phyloP scores from a whole-genome alignment of 2,113 vertebrate genomes.

The Seriola rivoliana region DNA sequence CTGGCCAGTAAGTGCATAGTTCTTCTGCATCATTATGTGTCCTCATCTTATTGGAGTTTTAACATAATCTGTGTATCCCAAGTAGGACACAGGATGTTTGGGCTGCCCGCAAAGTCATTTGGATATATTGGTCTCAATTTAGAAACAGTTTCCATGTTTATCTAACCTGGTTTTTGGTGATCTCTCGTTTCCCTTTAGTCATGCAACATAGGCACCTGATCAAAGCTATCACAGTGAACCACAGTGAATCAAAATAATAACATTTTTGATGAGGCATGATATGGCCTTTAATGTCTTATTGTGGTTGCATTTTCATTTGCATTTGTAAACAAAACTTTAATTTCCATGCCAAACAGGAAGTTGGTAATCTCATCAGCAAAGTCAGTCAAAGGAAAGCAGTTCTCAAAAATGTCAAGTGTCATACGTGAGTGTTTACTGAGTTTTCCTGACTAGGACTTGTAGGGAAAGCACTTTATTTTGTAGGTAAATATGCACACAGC shows the following conservation, averaged over 20 bases:
- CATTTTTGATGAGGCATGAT: not conserved
- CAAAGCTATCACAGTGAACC: not conserved
- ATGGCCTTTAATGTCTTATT: not conserved
- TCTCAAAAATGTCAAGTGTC: not conserved
- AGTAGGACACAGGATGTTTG: slow-evolving; percentile 33
- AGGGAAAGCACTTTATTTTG: not conserved
- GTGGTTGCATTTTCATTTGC: not conserved
- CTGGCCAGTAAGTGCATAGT: not conserved
- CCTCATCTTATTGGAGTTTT: not conserved
- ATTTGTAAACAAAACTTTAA: not conserved
- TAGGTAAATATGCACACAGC: slow-evolving; percentile 2
- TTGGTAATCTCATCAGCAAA: slow-evolving; percentile 15
- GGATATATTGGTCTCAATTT: slow-evolving; percentile 15
- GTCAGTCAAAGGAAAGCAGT: slow-evolving; percentile 15
- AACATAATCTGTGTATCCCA: not conserved
- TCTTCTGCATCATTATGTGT: not conserved
- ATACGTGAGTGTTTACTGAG: slow-evolving; percentile 1
- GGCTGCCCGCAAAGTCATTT: not conserved
- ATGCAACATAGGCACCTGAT: not conserved
- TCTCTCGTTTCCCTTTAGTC: slow-evolving; percentile 4
- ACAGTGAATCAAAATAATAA: not conserved
- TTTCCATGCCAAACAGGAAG: slow-evolving; percentile 4
- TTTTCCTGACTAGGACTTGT: not conserved
- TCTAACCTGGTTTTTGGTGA: slow-evolving; percentile 27
- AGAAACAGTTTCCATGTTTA: slow-evolving; percentile 34